phyloP scores from a whole-genome alignment of 2,888 invertebrate species.

The Plagodis dolabraria region DNA sequence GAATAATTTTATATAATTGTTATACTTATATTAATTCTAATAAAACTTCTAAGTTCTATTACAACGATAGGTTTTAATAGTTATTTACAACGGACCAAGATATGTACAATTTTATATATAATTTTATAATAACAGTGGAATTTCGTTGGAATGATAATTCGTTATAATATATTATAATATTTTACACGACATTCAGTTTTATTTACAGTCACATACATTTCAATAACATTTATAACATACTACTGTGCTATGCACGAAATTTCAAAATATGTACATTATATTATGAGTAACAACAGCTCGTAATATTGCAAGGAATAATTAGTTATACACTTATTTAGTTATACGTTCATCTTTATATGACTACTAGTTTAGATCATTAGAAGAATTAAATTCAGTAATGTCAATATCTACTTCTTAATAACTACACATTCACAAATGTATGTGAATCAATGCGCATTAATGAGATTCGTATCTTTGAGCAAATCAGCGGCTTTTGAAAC shows the following conservation, averaged over 20 bases:
- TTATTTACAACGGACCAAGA: slow-evolving; percentile 62
- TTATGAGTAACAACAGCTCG: slow-evolving; percentile 21
- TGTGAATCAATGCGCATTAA: slow-evolving; percentile 31
- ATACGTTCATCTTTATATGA: slow-evolving; percentile 15
- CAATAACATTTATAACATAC: slow-evolving; percentile 35
- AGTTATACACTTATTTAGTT: slow-evolving; percentile 27
- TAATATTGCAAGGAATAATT: slow-evolving; percentile 33
- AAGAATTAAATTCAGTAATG: slow-evolving; percentile 28
- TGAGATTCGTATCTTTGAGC: slow-evolving; percentile 68
- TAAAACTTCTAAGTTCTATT: slow-evolving; percentile 40
- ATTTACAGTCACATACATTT: slow-evolving; percentile 53
- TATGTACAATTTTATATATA: slow-evolving; percentile 54
- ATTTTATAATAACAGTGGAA: slow-evolving; percentile 43
- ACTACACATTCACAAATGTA: slow-evolving; percentile 15
- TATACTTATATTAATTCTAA: slow-evolving; percentile 30
- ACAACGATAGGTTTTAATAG: slow-evolving; percentile 48
- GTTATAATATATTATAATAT: slow-evolving; percentile 42
- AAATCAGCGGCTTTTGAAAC: slow-evolving; percentile 62
- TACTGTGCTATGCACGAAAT: slow-evolving; percentile 67
- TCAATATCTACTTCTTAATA: slow-evolving; percentile 10
- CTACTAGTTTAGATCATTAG: slow-evolving; percentile 30
- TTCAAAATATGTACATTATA: slow-evolving; percentile 51
- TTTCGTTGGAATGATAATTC: slow-evolving; percentile 62
- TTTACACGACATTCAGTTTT: slow-evolving; percentile 50
- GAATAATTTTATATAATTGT: slow-evolving; percentile 14